Conservation (phyloP, 2,113 vertebrate genomes). For the Maccullochella peelii region DNA sequence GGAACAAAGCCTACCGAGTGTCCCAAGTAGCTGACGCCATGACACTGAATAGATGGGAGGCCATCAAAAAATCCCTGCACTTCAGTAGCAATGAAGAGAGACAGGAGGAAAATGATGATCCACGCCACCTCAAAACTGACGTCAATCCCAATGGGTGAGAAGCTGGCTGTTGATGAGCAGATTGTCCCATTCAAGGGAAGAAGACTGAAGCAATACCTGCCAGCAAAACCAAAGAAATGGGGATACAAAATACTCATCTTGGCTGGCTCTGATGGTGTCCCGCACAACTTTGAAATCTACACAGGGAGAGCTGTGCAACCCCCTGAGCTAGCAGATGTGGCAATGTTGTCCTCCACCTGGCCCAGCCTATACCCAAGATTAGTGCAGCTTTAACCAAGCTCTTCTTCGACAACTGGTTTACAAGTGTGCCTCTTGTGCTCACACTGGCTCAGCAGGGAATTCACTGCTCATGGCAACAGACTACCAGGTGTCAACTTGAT, state of each 20-base stretch:
- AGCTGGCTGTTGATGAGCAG: constrained; percentile 32
- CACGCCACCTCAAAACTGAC: constrained; percentile 29
- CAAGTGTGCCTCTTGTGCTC: too few relatives aligned
- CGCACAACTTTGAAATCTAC: constrained; percentile 24
- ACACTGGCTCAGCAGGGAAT: too few relatives aligned
- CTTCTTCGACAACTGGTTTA: too few relatives aligned
- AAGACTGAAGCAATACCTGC: constrained; percentile 14
- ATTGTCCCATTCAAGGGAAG: constrained; percentile 37
- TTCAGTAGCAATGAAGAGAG: constrained; percentile 31
- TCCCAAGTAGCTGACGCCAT: background rate
- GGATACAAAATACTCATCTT: too few relatives aligned
- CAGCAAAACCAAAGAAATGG: constrained; percentile 22
- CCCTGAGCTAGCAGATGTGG: too few relatives aligned
- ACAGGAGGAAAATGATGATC: background rate
- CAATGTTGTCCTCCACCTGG: too few relatives aligned
- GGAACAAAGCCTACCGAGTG: constrained; percentile 1
- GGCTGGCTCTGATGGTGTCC: constrained; percentile 25
- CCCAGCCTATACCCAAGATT: too few relatives aligned
- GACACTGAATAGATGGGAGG: constrained; percentile 9
- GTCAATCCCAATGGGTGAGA: constrained; percentile 33
- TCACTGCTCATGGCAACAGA: too few relatives aligned
- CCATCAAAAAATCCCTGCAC: constrained; percentile 18
- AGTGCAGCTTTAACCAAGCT: too few relatives aligned
- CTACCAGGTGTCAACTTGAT: too few relatives aligned
- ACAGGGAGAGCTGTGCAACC: background rate